Evolutionary conservation across 2,888 invertebrate genomes (phyloP), one percentile per base, ranked within the genome.

Genomic region (Sarcophaga carnaria): DNA sequence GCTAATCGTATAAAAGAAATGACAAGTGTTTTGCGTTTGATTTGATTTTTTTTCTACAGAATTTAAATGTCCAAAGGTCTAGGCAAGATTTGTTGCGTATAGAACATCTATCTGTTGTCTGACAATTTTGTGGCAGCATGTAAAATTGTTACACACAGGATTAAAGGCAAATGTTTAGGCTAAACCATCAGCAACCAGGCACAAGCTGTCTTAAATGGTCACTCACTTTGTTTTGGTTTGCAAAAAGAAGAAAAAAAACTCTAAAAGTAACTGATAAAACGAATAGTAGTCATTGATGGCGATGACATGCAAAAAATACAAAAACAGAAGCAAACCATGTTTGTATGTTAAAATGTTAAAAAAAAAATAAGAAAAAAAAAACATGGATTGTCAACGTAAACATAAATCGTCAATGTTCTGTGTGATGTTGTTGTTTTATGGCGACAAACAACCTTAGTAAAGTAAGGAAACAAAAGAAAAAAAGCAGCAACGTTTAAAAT

Each of bases 401-500:
- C 75, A 87, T 87, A 84, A 87, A 87, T 81, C 78, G 83, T 85
- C 76, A 76, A 78, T 76, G 75, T 79, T 22, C 20, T 63, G 76
- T 75, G 12, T 37, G 62, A 27, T 63, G 64, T 82, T 45, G 45
- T 60, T 66, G 62, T 69, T 85, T 76, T 72, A 78, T 78, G 83
- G 80, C 67, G 83, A 83, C 83, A 78, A 83, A 60, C 72, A 74
- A 54, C 10, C 37, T 8, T 22, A 45, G 47, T 27, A 37, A 2
- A 2, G 20, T 14, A 76, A 27, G 17, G 0, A 64, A 60, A 27
- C n/a, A 17, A 60, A 78, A 69, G 0, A 54, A 22, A 66, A 17
- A 67, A 64, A 63, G 14, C 49, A 14, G 17, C 12, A 54, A 17
- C 91, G 90, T 90, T 91, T 90, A 91, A 92, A 92, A 90, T 91